These are phyloP conservation scores for Lathronympha strigana DNA, from an alignment of 2,888 invertebrate genomes.

Conservation along the genomic window DNA sequence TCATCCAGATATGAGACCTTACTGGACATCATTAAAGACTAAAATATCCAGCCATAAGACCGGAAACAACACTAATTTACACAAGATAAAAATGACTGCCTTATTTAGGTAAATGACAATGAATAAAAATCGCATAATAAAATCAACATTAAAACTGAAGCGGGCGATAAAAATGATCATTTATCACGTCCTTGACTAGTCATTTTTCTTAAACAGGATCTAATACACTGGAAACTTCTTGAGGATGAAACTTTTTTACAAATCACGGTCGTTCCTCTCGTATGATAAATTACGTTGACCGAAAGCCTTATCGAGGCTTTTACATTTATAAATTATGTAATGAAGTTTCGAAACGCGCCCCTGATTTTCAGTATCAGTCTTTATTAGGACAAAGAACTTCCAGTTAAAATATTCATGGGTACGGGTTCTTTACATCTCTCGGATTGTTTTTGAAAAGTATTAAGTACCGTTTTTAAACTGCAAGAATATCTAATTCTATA, in stretches of 20 bases:
- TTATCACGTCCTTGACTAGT: conserved; percentile 66
- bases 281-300: conserved; percentile 71
- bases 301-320: conserved; percentile 44
- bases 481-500: no score
- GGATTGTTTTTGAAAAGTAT: no score
- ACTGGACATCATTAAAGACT: no score
- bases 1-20: no score
- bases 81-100: neutral
- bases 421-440: no score
- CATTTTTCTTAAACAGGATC: conserved; percentile 70
- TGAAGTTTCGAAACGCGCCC: conserved; percentile 23
- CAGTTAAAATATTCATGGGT: neutral
- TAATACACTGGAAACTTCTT: conserved; percentile 65
- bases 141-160: conserved; percentile 40
- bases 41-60: no score
- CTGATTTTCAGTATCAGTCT: conserved; percentile 19
- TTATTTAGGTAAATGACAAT: conserved; percentile 22
- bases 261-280: conserved; percentile 63
- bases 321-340: conserved; percentile 35
- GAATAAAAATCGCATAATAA: conserved; percentile 30
- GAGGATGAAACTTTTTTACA: conserved; percentile 68
- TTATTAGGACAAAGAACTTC: neutral
- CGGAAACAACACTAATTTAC: neutral
- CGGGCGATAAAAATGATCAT: conserved; percentile 51
- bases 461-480: no score